A percentile compares a stretch with the other conserved stretches of the same genome.
Conservation (phyloP, 2,888 invertebrate species). For the Choreutis nemorana region DNA sequence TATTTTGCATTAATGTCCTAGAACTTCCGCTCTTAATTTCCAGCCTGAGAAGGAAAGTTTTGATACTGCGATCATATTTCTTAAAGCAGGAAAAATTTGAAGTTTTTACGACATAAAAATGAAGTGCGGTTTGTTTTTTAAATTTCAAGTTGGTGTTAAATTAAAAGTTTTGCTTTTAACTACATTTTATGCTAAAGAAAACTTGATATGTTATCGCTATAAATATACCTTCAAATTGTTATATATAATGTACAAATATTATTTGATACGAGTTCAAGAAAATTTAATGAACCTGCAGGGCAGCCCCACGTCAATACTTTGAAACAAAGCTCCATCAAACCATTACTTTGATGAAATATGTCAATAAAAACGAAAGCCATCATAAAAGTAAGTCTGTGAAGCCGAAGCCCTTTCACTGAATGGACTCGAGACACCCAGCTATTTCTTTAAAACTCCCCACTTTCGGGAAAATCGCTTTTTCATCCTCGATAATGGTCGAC, state of each 20-base stretch:
- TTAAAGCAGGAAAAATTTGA: slow-evolving; percentile 15
- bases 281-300: no score
- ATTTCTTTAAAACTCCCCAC: slow-evolving; percentile 47
- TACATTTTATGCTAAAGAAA: no score
- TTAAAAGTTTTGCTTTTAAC: no score
- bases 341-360: slow-evolving; percentile 21
- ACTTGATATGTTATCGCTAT: no score
- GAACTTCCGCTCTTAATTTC: slow-evolving; percentile 44
- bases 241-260: no score
- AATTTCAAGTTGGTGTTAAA: no score
- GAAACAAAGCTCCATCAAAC: slow-evolving; percentile 9
- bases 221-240: no score
- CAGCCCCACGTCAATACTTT: no score
- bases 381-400: slow-evolving; percentile 40
- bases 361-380: slow-evolving; percentile 35
- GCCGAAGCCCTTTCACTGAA: slow-evolving; percentile 31
- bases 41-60: slow-evolving; percentile 43
- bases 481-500: slow-evolving; percentile 53
- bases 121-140: no score
- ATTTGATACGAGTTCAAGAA: no score
- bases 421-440: slow-evolving; percentile 36
- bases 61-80: slow-evolving; percentile 32
- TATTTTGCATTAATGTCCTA: slow-evolving; percentile 50
- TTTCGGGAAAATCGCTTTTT: slow-evolving; percentile 59
- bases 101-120: slow-evolving; percentile 12